These are phyloP conservation scores for Scleropages formosus DNA, from an alignment of 2,797 vertebrate species.

Conservation along the genomic window DNA sequence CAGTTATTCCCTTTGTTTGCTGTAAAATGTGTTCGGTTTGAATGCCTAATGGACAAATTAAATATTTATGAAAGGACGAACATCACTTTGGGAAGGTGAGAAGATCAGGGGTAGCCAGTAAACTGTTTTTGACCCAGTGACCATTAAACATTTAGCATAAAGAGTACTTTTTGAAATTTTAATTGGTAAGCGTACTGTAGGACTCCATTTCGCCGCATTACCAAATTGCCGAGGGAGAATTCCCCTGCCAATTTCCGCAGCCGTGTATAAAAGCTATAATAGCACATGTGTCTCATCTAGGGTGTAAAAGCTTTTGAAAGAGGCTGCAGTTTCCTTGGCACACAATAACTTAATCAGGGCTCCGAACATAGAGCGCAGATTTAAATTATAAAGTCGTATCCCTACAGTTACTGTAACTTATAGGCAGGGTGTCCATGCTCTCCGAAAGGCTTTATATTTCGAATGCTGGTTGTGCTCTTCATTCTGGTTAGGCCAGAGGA, in stretches of 20 bases:
- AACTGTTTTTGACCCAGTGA: constrained; percentile 14
- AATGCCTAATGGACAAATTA: constrained; percentile 18
- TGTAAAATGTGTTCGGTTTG: background rate
- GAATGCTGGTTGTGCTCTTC: constrained; percentile 7
- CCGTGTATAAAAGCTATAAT: background rate
- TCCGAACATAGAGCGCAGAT: constrained; percentile 22
- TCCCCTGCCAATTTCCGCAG: background rate
- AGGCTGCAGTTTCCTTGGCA: constrained; percentile 11
- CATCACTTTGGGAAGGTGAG: constrained; percentile 51
- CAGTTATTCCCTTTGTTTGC: no score
- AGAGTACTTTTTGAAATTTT: constrained; percentile 15
- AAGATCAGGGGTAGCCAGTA: constrained; percentile 3
- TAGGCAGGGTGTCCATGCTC: constrained; percentile 14
- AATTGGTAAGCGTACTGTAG: constrained; percentile 15
- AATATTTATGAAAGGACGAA: constrained; percentile 39
- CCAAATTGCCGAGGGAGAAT: background rate
- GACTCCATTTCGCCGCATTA: constrained; percentile 3
- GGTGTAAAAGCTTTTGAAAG: background rate
- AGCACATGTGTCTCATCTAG: background rate
- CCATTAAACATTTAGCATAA: constrained; percentile 18
- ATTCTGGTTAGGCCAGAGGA: background rate
- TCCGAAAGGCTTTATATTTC: constrained; percentile 11
- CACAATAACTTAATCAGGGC: constrained; percentile 12
- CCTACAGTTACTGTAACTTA: constrained; percentile 20
- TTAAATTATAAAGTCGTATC: constrained; percentile 27